phyloP scores from a whole-genome alignment of 2,113 vertebrate species.

The Cynopterus brachyotis region DNA sequence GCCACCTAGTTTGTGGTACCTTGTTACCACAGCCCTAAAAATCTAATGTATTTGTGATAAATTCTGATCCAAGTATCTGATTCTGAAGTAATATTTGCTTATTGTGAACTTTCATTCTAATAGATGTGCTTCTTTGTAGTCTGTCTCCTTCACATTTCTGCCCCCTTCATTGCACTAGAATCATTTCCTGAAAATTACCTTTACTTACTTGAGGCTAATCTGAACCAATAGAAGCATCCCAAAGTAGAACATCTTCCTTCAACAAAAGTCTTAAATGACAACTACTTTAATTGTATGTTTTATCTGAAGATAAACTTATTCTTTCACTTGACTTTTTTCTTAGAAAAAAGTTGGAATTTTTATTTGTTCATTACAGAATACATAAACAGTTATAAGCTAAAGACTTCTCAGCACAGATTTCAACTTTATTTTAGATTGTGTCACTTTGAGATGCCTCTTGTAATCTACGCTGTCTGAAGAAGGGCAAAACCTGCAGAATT shows the following conservation, averaged over 20 bases:
- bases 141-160: not conserved
- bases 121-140: not conserved
- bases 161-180: not conserved
- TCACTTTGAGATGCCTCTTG: not conserved
- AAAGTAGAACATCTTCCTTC: not conserved
- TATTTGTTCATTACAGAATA: not conserved
- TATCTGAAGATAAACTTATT: not conserved
- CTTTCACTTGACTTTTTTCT: conserved; percentile 30
- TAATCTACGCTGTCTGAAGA: not conserved
- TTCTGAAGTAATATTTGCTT: not conserved
- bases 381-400: not conserved
- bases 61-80: not conserved
- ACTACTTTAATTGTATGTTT: not conserved
- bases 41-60: not conserved
- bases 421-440: not conserved
- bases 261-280: not conserved
- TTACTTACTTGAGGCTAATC: not conserved
- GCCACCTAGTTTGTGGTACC: not conserved
- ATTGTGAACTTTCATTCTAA: not conserved
- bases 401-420: not conserved
- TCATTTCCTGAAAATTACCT: conserved; percentile 10
- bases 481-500: not conserved
- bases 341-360: not conserved
- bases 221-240: not conserved
- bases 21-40: not conserved